Conservation (phyloP, 2,797 vertebrate species). For the Lepilemur ruficaudatus region DNA sequence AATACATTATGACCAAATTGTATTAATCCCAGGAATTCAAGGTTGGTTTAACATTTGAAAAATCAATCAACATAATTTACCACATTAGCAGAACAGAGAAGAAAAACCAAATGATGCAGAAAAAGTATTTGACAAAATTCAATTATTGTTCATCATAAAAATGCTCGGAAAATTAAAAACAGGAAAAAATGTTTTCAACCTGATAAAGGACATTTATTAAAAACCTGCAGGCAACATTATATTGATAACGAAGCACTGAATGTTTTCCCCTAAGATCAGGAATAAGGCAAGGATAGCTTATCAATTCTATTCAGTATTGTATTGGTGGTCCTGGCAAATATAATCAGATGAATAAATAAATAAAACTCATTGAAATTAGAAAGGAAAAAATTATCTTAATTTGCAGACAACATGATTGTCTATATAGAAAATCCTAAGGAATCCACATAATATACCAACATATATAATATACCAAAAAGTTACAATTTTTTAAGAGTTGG, state of each 20-base stretch:
- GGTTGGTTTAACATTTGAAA: neutral
- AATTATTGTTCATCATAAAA: neutral
- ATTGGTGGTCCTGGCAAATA: neutral
- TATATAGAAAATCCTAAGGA: neutral
- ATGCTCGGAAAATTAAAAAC: neutral
- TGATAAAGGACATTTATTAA: neutral
- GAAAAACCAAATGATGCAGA: neutral
- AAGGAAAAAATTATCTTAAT: neutral
- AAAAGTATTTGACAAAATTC: neutral
- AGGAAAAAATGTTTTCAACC: neutral
- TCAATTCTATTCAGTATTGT: neutral
- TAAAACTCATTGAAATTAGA: neutral
- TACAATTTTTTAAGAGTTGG: neutral
- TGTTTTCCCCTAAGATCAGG: neutral
- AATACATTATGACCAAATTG: neutral
- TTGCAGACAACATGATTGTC: neutral
- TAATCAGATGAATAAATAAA: neutral
- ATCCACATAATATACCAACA: neutral
- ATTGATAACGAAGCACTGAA: neutral
- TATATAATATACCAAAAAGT: neutral
- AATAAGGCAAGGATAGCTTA: neutral
- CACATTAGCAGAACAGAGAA: neutral
- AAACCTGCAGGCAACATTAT: neutral
- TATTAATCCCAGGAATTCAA: neutral
- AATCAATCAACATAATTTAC: neutral